Conservation (phyloP, 2,113 vertebrate genomes). For the Pitta sordida region DNA sequence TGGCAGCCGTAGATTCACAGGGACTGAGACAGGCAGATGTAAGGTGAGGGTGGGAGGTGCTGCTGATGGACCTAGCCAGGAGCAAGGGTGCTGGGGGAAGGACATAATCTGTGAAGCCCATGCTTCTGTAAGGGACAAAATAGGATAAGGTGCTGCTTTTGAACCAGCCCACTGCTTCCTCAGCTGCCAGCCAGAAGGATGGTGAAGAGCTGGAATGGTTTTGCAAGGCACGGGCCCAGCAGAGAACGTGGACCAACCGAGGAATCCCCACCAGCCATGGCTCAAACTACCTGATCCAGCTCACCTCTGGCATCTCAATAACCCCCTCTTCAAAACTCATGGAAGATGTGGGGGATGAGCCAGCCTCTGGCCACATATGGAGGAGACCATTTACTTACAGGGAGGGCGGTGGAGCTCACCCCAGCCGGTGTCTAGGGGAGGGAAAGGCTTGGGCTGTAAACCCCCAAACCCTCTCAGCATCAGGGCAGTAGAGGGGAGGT, state of each 20-base stretch:
- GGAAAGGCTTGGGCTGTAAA: neutral
- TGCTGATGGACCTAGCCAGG: neutral
- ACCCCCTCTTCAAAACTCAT: neutral
- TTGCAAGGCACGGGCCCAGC: neutral
- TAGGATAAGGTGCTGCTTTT: neutral
- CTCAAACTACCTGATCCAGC: neutral
- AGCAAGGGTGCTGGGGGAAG: neutral
- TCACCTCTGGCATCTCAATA: neutral
- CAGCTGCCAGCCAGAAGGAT: neutral
- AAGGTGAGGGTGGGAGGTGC: accelerated
- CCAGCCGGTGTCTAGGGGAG: neutral
- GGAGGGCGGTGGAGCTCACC: neutral
- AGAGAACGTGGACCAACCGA: accelerated
- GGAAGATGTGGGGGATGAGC: accelerated
- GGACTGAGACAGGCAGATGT: neutral
- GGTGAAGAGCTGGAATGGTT: accelerated
- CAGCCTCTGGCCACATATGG: accelerated
- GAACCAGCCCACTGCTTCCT: neutral
- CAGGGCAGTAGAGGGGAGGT: neutral
- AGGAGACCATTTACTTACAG: neutral
- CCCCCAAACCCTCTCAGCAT: neutral
- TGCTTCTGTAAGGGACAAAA: neutral
- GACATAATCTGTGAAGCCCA: no score
- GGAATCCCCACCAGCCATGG: accelerated
- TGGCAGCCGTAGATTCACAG: neutral